These are phyloP conservation scores for Xiphydria camelus DNA, from an alignment of 2,888 invertebrate species.

Conservation along the genomic window DNA sequence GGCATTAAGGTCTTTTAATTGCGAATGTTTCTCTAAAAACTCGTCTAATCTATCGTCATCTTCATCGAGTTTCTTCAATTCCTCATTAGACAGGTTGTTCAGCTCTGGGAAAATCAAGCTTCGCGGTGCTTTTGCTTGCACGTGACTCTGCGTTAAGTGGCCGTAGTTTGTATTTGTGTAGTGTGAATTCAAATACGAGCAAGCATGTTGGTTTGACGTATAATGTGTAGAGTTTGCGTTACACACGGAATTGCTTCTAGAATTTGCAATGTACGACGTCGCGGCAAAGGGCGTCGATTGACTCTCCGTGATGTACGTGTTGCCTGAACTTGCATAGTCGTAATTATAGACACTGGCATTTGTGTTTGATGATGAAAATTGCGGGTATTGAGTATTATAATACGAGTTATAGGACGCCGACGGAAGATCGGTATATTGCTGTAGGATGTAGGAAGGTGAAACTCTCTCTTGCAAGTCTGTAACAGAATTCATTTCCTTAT, in stretches of 20 bases:
- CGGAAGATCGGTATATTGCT: constrained; percentile 45
- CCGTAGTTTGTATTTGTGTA: constrained; percentile 45
- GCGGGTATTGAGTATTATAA: constrained; percentile 45
- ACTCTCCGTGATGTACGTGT: constrained; percentile 29
- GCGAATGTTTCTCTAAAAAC: constrained; percentile 71
- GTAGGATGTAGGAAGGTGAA: constrained; percentile 48
- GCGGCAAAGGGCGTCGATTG: constrained; percentile 30
- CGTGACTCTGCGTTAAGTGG: constrained; percentile 31
- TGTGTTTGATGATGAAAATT: constrained; percentile 45
- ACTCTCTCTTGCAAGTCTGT: constrained; percentile 48
- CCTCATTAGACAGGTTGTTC: constrained; percentile 62
- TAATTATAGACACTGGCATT: constrained; percentile 47
- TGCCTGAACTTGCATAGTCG: constrained; percentile 46
- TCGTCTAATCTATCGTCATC: constrained; percentile 75
- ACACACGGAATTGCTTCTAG: constrained; percentile 30
- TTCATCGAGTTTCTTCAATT: constrained; percentile 71
- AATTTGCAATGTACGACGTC: constrained; percentile 31
- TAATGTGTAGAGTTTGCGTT: constrained; percentile 37
- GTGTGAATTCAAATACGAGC: constrained; percentile 42
- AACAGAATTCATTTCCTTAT: too few relatives aligned
- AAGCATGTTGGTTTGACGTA: constrained; percentile 41
- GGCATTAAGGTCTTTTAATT: constrained; percentile 69
- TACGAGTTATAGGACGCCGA: constrained; percentile 48
- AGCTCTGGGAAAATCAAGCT: constrained; percentile 60
- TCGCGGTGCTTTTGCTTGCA: constrained; percentile 36